A percentile compares a stretch with the other conserved stretches of the same genome.
These are phyloP conservation scores for Neomicropteryx cornuta DNA, from an alignment of 1,140 invertebrate genomes.

Conservation along the genomic window DNA sequence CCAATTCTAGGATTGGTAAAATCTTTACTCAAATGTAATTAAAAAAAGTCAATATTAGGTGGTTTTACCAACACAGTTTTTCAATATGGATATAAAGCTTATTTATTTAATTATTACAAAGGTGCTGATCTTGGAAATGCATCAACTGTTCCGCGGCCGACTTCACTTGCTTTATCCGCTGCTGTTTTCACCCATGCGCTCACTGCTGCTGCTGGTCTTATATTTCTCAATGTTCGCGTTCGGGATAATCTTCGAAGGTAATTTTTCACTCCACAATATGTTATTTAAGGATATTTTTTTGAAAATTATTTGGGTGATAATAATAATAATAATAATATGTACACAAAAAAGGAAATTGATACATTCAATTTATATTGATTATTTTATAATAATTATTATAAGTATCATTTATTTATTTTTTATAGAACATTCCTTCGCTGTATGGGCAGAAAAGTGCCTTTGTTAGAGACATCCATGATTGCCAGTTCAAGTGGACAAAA, in stretches of 20 bases:
- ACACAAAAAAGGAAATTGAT: conserved; percentile 1
- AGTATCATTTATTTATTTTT: conserved; percentile 13
- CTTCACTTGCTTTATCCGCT: conserved; percentile 55
- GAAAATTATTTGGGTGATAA: background rate
- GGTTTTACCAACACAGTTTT: too few relatives aligned
- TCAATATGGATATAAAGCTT: too few relatives aligned
- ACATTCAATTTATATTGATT: background rate
- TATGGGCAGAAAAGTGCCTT: conserved; percentile 74
- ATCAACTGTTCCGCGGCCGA: too few relatives aligned
- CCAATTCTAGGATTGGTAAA: too few relatives aligned
- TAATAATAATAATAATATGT: conserved; percentile 7
- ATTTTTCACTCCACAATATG: conserved; percentile 3
- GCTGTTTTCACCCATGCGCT: conserved; percentile 61
- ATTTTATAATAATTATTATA: conserved; percentile 6
- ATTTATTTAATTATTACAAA: too few relatives aligned
- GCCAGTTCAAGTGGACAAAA: conserved; percentile 64
- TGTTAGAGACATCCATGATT: conserved; percentile 60
- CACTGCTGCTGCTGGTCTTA: conserved; percentile 74
- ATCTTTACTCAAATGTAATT: too few relatives aligned
- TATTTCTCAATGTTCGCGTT: conserved; percentile 69
- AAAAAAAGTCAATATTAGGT: too few relatives aligned
- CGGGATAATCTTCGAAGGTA: conserved; percentile 48
- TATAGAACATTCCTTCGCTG: conserved; percentile 65
- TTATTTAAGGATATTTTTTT: background rate
- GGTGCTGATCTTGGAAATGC: too few relatives aligned